These are phyloP conservation scores for Canis aureus DNA, from an alignment of 2,113 vertebrate species.

Conservation along the genomic window DNA sequence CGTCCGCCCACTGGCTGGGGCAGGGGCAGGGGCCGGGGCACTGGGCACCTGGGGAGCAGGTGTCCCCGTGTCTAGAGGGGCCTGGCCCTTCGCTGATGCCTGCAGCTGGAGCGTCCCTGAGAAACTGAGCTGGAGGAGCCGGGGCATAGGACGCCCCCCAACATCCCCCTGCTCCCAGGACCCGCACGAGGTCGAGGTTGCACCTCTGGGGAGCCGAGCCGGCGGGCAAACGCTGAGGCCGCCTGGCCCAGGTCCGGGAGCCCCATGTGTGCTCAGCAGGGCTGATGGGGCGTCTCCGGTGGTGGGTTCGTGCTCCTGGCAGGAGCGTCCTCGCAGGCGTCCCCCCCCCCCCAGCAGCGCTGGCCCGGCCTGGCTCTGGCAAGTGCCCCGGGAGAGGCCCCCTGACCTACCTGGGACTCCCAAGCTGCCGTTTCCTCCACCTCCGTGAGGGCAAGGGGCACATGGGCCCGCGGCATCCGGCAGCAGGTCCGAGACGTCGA, in stretches of 20 bases:
- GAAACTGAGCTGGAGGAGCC: background rate
- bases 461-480: rapidly evolving
- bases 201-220: background rate
- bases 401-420: too few relatives aligned
- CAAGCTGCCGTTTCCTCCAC: rapidly evolving
- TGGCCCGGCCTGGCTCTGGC: background rate
- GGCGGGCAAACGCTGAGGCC: background rate
- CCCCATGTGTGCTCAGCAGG: too few relatives aligned
- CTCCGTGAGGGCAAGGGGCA: background rate
- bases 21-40: rapidly evolving
- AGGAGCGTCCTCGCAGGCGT: rapidly evolving
- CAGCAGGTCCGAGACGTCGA: background rate
- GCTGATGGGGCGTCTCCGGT: background rate
- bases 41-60: rapidly evolving
- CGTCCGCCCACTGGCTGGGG: too few relatives aligned
- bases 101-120: background rate
- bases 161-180: background rate
- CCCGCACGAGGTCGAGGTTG: too few relatives aligned
- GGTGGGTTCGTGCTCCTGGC: background rate
- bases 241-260: background rate
- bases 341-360: rapidly evolving
- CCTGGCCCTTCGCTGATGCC: background rate
- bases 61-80: background rate
- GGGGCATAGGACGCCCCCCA: background rate
- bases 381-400: background rate